phyloP scores from a whole-genome alignment of 2,113 vertebrate species.

The Physeter macrocephalus region DNA sequence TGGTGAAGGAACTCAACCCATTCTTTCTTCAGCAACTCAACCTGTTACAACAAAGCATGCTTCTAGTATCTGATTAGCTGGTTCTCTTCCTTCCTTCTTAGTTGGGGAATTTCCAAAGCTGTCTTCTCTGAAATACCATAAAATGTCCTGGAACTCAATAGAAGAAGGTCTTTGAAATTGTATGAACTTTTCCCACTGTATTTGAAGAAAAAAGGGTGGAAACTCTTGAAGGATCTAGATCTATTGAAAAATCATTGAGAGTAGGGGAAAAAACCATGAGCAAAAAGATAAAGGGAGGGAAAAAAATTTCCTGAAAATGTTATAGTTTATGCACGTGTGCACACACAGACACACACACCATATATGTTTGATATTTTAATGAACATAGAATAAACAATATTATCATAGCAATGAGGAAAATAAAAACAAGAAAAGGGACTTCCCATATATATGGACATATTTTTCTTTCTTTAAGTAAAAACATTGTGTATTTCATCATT shows the following conservation, averaged over 20 bases:
- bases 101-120: not conserved
- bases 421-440: not conserved
- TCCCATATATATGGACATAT: too few species aligned
- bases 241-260: not conserved
- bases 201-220: not conserved
- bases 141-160: not conserved
- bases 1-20: not conserved
- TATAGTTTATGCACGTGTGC: not conserved
- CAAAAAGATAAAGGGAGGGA: not conserved
- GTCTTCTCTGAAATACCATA: not conserved
- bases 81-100: not conserved
- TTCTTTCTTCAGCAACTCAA: not conserved
- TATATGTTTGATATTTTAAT: not conserved
- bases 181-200: not conserved
- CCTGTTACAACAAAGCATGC: rapidly evolving
- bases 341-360: not conserved
- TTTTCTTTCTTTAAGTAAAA: not conserved
- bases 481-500: not conserved
- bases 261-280: not conserved
- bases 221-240: not conserved
- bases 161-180: not conserved
- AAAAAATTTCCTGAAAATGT: not conserved
- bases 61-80: not conserved
- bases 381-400: not conserved
- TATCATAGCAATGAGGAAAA: not conserved